Evolutionary conservation across 2,113 vertebrate genomes (phyloP), one percentile per base, ranked within the genome.

Genomic region (Sphaerodactylus townsendi): DNA sequence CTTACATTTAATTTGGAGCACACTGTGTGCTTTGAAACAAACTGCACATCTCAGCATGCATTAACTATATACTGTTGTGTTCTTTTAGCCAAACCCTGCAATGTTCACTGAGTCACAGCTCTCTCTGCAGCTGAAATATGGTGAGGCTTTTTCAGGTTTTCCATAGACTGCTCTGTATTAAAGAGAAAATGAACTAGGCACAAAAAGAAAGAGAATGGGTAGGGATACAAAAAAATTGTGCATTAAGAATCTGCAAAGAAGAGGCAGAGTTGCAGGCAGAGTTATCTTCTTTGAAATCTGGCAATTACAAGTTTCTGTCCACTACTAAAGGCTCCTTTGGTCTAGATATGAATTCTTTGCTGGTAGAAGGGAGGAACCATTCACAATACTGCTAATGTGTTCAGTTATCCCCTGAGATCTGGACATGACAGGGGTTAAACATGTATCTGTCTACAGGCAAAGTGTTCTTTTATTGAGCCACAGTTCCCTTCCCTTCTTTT

Each of bases 1-100:
- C 69, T 83, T 3, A 0, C 30, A 13, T 73, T 80, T 85, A 83
- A 86, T 81, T 89, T 75, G 53, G 48, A 82, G 37, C 77, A 65
- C 15, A 25, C 37, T 77, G 79, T 4, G 1, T 17, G 46, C 46
- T 88, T 79, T 77, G 75, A 69, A 88, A 25, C 35, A 82, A 89
- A 89, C 73, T 28, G 70, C 46, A 83, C 25, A 11, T 53, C 62
- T 82, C 35, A 5, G 73, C 1, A 0, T 21, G 28, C 62, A 33
- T 23, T 83, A 64, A 81, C 84, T 69, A 21, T 56, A 77, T 23
- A 66, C 5, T 0, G 0, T 74, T 88, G 44, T 59, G 39, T 59
- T 66, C 35, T 77, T 77, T 28, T n/a, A 44, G 77, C 13, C 10
- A 11, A n/a, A 8, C 46, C 0, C 0, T 4, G 3, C 30, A 2